Evolutionary conservation across 1,140 invertebrate genomes (phyloP), one percentile per base, ranked within the genome.

Genomic region (Apocrypta bakeri): DNA sequence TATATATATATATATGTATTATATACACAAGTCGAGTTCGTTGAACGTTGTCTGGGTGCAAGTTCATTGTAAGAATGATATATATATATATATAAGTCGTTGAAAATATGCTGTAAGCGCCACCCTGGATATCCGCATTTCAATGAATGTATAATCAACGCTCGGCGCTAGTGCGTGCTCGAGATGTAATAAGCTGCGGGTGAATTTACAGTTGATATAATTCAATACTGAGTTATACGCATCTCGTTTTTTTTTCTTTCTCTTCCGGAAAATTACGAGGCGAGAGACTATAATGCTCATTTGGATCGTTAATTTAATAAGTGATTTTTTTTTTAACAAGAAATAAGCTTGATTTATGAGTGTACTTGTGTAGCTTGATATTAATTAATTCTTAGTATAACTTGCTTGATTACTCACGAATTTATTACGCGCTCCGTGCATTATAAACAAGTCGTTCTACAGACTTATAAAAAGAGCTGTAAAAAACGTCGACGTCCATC

Each of bases 1-100:
- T 17, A 63, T 21, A 63, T 21, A 24, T 63, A 24, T 63, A 14
- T 14, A 4, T 24, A 14, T 37, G 33, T 37, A 14, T 24, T 29
- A 66, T 6, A 25, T 66, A 14, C 8, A 66, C 4, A 66, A 25
- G 24, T 27, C 27, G 75, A 56, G 66, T 69, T 71, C 66, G 14
- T 21, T 17, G 42, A 79, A 79, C 77, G 77, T 40, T 79, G 61
- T 25, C 74, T 31, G 3, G 24, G 29, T 25, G 25, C 74, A 64
- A 64, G 74, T 76, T 76, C 74, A 76, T 76, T 24, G 74, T 31
- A 48, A 48, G 42, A 64, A n/a, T n/a, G n/a, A n/a, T n/a, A n/a
- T n/a, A n/a, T n/a, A n/a, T n/a, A n/a, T n/a, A n/a, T n/a, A n/a
- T n/a, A n/a, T n/a, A n/a, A n/a, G n/a, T n/a, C n/a, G n/a, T n/a